Percentiles rank a stretch among this genome's conserved stretches.
Conservation (phyloP, 2,797 vertebrate genomes). For the Yasuhikotakia modesta region DNA sequence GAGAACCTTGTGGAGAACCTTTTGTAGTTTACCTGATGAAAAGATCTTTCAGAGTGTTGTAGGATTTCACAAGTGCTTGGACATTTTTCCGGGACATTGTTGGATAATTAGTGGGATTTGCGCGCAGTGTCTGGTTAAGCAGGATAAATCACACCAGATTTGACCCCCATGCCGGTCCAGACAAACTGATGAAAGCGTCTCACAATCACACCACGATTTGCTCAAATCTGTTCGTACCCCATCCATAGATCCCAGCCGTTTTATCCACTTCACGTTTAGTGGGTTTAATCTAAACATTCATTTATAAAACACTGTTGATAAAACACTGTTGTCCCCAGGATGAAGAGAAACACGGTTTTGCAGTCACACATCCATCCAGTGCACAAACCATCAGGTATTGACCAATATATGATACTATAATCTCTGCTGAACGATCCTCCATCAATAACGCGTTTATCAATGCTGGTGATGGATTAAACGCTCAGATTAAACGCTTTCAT, state of each 20-base stretch:
- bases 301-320: neutral
- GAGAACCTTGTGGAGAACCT: neutral
- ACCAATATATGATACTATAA: neutral
- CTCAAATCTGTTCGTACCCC: neutral
- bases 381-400: neutral
- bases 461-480: slow-evolving; percentile 25
- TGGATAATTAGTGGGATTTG: slow-evolving; percentile 67
- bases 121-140: slow-evolving; percentile 50
- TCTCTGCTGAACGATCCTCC: neutral
- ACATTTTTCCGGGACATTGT: slow-evolving; percentile 60
- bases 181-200: slow-evolving; percentile 60
- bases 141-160: slow-evolving; percentile 46
- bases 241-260: neutral
- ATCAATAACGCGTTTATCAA: slow-evolving; percentile 13
- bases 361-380: neutral
- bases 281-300: too few relatives aligned
- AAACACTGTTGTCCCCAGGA: neutral
- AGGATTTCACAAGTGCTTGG: slow-evolving; percentile 50
- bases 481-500: slow-evolving; percentile 13
- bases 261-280: neutral
- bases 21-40: neutral
- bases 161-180: slow-evolving; percentile 38
- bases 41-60: neutral
- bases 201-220: slow-evolving; percentile 45
- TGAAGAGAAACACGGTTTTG: neutral